Base-by-base conservation (phyloP, 2,797 vertebrate species). In the Phataginus tetradactyla region DNA sequence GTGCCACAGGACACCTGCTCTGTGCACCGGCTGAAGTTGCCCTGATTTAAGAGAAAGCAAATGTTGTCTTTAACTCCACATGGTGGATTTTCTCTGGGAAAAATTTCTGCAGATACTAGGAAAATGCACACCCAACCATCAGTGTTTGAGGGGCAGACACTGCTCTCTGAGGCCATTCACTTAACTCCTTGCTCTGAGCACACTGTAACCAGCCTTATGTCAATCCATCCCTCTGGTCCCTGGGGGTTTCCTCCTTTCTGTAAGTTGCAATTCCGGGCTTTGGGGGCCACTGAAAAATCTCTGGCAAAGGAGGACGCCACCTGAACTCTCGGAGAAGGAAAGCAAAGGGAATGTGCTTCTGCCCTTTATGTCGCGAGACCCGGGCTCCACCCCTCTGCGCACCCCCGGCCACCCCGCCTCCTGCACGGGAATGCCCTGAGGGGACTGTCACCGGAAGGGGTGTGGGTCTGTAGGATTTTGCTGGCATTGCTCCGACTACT, bases 31-130 rank as follows among this genome's bases (percentile, higher is more conserved):
- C 78, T 49, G n/a, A 77, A 79, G 66, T 42, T 93, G 86, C 91
- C 86, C 75, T 86, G 71, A 86, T 92, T 97, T 96, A 90, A 97
- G 87, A 97, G 94, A 87, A 90, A 97, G 55, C 75, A 91, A 81
- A 81, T 86, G 42, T 91, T 91, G 69, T 94, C 89, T 95, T 93
- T 96, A 96, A 93, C 64, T 90, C 45, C 66, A 85, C 61, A 2
- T 55, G 61, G 79, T 87, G 7, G 71, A 29, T 91, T 96, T 96
- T 97, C 59, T 45, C 64, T 72, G 79, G 85, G 61, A 92, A 59
- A 42, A 91, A 64, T 64, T 94, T 96, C 72, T 80, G 32, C 53
- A 81, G 88, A 34, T 89, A 29, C 79, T 71, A 34, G 85, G 29
- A 61, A 51, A 91, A 63, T 32, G 17, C 37, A 32, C 14, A 45